phyloP scores from a whole-genome alignment of 2,797 vertebrate species.

The Centroberyx gerrardi region DNA sequence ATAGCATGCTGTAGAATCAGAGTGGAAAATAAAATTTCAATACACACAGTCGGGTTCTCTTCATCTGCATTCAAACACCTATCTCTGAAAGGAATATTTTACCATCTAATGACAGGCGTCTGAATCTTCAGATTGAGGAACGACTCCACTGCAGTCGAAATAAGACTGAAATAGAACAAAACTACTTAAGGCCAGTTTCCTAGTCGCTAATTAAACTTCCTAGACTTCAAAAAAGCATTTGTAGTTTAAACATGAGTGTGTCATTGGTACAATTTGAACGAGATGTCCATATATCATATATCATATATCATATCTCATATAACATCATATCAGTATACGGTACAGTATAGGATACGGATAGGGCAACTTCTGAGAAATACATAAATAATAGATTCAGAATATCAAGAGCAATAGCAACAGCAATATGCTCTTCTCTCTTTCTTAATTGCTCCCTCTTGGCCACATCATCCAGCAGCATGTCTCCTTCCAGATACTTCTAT shows the following conservation, averaged over 20 bases:
- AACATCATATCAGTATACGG: no score
- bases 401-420: no score
- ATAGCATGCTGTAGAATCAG: conserved; percentile 6
- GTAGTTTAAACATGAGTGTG: background rate
- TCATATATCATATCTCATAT: no score
- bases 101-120: conserved; percentile 12
- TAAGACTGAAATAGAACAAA: background rate
- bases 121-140: conserved; percentile 5
- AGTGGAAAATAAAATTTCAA: background rate
- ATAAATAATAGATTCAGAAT: no score
- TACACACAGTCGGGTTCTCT: background rate
- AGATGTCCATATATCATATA: background rate
- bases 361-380: no score
- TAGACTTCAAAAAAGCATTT: background rate
- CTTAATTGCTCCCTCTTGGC: no score
- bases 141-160: conserved; percentile 1
- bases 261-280: background rate
- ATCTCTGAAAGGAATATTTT: conserved; percentile 17
- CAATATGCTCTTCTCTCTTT: no score
- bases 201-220: conserved; percentile 1
- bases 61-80: conserved; percentile 25
- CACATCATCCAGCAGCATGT: no score
- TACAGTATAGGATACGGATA: no score
- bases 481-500: no score
- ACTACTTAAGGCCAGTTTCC: background rate